These are phyloP conservation scores for Anoplophora glabripennis DNA, from an alignment of 1,140 invertebrate genomes.

Conservation along the genomic window DNA sequence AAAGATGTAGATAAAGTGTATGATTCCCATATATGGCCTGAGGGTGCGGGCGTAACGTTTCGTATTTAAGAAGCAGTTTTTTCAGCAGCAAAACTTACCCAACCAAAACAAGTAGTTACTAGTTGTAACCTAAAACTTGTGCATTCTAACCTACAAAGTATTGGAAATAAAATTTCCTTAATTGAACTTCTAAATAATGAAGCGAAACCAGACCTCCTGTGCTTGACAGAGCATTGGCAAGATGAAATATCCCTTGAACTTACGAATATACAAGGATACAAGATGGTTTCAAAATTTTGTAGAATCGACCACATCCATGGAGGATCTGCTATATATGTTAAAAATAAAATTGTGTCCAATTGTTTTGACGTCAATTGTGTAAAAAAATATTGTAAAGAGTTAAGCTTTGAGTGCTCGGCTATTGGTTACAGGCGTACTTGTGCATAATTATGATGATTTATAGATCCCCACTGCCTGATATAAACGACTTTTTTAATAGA, in stretches of 20 bases:
- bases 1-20: slow-evolving; percentile 3
- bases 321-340: not conserved
- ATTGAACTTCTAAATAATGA: not conserved
- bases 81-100: not conserved
- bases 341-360: not conserved
- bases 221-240: no score
- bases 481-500: not conserved
- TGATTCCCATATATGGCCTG: slow-evolving; percentile 4
- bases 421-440: not conserved
- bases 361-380: not conserved
- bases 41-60: slow-evolving; percentile 6
- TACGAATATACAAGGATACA: not conserved
- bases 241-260: not conserved
- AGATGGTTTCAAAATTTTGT: not conserved
- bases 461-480: not conserved
- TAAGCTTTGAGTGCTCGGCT: not conserved
- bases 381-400: not conserved
- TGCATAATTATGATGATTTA: not conserved
- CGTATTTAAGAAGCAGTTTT: not conserved
- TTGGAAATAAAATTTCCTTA: not conserved
- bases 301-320: not conserved
- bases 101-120: not conserved
- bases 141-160: slow-evolving; percentile 2
- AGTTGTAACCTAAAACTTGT: not conserved
- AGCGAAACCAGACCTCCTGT: not conserved